Conservation (phyloP, 2,797 vertebrate species). For the Xerus rutilus region DNA sequence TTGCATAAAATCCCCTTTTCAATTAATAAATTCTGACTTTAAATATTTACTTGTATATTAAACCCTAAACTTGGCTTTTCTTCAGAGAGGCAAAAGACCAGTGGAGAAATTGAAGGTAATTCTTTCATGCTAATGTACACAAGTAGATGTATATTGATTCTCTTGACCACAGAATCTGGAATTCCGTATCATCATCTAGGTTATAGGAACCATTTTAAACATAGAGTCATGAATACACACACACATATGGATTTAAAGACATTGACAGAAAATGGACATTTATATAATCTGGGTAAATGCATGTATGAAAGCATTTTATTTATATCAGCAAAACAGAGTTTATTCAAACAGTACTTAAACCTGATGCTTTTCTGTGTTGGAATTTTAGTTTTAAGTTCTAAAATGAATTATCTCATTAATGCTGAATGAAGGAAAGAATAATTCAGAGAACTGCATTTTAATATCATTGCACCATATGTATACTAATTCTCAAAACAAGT, state of each 20-base stretch:
- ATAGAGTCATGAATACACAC: background rate
- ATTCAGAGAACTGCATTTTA: background rate
- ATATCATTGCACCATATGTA: background rate
- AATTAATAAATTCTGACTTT: background rate
- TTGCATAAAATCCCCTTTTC: background rate
- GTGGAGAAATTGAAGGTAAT: background rate
- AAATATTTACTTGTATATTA: background rate
- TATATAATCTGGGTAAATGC: background rate
- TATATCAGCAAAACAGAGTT: background rate
- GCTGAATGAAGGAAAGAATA: background rate
- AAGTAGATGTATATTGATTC: background rate
- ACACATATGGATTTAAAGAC: background rate
- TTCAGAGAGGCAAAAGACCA: background rate
- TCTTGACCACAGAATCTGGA: background rate
- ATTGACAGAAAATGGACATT: background rate
- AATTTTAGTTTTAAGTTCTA: background rate
- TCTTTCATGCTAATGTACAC: background rate
- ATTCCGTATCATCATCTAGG: background rate
- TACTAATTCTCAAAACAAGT: background rate
- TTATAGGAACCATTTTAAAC: background rate
- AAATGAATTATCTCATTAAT: conserved; percentile 7
- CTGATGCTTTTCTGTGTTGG: background rate
- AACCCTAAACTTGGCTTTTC: background rate
- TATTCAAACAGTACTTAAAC: background rate
- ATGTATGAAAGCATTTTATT: background rate